Percentiles rank a stretch among this genome's conserved stretches.
Evolutionary conservation across 2,113 vertebrate genomes (phyloP).

Genomic region (Malurus alboscapulatus): DNA sequence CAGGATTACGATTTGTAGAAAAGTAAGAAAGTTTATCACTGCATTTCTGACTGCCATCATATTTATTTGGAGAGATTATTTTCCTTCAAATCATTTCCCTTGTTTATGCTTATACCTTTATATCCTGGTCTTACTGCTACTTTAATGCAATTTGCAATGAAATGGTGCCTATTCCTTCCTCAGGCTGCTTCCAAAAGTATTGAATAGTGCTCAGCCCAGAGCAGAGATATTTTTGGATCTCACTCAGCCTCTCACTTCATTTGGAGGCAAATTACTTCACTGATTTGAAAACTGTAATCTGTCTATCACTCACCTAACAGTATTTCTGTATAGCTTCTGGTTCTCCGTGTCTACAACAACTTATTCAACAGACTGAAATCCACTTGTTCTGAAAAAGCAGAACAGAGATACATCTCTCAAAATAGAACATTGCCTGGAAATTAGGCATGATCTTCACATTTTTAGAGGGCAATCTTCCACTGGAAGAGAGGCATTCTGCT

Average conservation of each 20-base stretch:
- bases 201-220: not conserved
- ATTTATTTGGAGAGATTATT: not conserved
- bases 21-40: not conserved
- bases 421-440: not conserved
- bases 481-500: not conserved
- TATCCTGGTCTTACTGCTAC: not conserved
- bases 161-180: not conserved
- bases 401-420: not conserved
- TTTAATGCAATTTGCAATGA: not conserved
- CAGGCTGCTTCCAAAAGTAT: not conserved
- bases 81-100: not conserved
- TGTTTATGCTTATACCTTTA: not conserved
- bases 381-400: not conserved
- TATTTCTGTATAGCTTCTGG: not conserved
- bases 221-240: not conserved
- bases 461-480: not conserved
- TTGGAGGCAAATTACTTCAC: not conserved
- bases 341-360: not conserved
- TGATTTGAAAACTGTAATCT: not conserved
- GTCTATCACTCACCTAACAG: not conserved
- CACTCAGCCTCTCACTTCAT: not conserved
- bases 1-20: not conserved
- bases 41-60: not conserved
- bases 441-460: not conserved
- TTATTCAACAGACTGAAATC: not conserved